Conservation (phyloP, 1,140 invertebrate species). For the Pseudachorutes palmiensis region DNA sequence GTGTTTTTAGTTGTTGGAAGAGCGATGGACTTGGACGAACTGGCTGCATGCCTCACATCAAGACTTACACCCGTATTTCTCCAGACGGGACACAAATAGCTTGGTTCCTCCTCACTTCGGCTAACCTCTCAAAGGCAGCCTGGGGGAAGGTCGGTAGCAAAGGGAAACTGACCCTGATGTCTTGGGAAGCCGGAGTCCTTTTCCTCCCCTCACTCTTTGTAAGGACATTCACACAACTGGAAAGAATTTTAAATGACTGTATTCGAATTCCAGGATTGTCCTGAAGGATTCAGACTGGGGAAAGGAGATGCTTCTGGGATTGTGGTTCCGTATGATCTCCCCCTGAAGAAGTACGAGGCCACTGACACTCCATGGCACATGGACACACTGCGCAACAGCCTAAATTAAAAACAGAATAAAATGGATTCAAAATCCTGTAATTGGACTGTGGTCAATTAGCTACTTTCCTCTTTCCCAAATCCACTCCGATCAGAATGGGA, state of each 20-base stretch:
- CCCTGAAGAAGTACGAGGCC: neutral
- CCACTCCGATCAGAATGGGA: neutral
- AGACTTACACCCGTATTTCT: conserved; percentile 73
- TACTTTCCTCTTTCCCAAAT: neutral
- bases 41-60: conserved; percentile 86
- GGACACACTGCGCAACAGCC: neutral
- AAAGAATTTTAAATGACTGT: too few relatives aligned
- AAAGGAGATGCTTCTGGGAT: too few relatives aligned
- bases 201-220: conserved; percentile 78
- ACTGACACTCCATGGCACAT: neutral
- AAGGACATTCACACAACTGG: too few relatives aligned
- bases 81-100: conserved; percentile 54
- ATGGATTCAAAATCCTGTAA: neutral
- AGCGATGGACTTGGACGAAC: conserved; percentile 57
- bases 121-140: conserved; percentile 89
- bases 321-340: neutral
- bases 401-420: neutral
- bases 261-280: too few relatives aligned
- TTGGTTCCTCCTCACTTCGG: conserved; percentile 82
- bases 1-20: conserved; percentile 83
- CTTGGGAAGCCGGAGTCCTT: conserved; percentile 85
- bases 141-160: conserved; percentile 72
- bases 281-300: too few relatives aligned
- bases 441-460: neutral
- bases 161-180: conserved; percentile 63